Evolutionary conservation across 64 coral and sea anemone species (phyloP), one percentile per base, ranked within the genome.

Genomic region (Dendronephthya gigantea): DNA sequence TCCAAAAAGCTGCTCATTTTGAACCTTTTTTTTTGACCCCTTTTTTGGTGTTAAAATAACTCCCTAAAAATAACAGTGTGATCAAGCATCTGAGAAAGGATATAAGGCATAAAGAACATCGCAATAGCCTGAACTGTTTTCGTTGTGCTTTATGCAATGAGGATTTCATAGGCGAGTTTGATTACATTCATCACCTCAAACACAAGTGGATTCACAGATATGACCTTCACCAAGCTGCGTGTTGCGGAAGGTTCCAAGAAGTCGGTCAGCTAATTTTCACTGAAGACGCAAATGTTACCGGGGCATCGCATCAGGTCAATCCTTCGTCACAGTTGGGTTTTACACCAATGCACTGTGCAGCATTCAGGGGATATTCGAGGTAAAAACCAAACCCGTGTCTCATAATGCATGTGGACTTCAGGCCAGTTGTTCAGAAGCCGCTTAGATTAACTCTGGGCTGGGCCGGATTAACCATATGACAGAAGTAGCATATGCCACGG

Each of bases 321-420:
- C n/a, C n/a, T 36, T 75, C 25, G n/a, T 2, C 69, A 14, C 69
- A 75, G 50, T 83, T 72, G 14, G 92, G 88, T 12, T 43, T 49
- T 28, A 93, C 92, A 0, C 92, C 92, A 23, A 87, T 93, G 85
- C 92, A 93, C 28, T 93, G 92, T 50, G 92, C 92, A 0, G 92
- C 92, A 36, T 93, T 90, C 50, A 88, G 85, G 13, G 92, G 88
- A 19, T 85, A 93, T 48, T 70, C 76, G 13, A 83, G 83, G 48
- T 83, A 58, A 58, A 17, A 4, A 58, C 9, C 14, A 16, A 17
- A n/a, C 23, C 3, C 23, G 2, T 58, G 22, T 22, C 51, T 22
- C 22, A 58, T 58, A 2, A 17, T 2, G 3, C 4, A 17, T n/a
- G 51, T 58, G 4, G 22, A 16, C 22, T 58, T 58, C 22, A 50